Evolutionary conservation across 1,140 invertebrate genomes (phyloP).

Genomic region (Drosophila simulans): DNA sequence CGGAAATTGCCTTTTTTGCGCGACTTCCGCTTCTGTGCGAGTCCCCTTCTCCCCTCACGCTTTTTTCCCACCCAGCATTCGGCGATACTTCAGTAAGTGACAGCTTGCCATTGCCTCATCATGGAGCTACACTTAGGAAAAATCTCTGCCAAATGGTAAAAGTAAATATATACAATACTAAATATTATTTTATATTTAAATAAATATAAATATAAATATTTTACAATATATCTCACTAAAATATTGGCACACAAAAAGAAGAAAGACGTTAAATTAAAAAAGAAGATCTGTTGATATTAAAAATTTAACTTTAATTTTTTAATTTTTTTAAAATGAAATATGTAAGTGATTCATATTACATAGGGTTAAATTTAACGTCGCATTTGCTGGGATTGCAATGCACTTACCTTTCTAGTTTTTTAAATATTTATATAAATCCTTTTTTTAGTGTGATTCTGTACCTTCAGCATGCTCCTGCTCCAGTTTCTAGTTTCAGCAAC

Average conservation of each 20-base stretch:
- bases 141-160: neutral
- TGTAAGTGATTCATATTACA: too few relatives aligned
- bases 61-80: conserved; percentile 19
- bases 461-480: conserved; percentile 1
- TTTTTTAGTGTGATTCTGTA: conserved; percentile 12
- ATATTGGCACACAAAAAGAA: neutral
- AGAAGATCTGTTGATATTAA: too few relatives aligned
- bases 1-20: conserved; percentile 80
- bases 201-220: too few relatives aligned
- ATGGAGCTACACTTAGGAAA: conserved; percentile 19
- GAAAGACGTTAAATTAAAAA: too few relatives aligned
- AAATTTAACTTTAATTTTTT: too few relatives aligned
- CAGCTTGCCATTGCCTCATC: conserved; percentile 50
- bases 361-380: too few relatives aligned
- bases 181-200: too few relatives aligned
- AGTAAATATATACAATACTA: neutral
- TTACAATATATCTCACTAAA: neutral
- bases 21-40: conserved; percentile 53
- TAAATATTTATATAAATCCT: too few relatives aligned
- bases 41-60: neutral
- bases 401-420: neutral
- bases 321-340: too few relatives aligned
- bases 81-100: conserved; percentile 55
- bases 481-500: conserved; percentile 49
- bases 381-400: neutral